A percentile compares a stretch with the other conserved stretches of the same genome.
Evolutionary conservation across 35 echinoderm and acorn worm species (phyloP).

Genomic region (Acanthaster planci): DNA sequence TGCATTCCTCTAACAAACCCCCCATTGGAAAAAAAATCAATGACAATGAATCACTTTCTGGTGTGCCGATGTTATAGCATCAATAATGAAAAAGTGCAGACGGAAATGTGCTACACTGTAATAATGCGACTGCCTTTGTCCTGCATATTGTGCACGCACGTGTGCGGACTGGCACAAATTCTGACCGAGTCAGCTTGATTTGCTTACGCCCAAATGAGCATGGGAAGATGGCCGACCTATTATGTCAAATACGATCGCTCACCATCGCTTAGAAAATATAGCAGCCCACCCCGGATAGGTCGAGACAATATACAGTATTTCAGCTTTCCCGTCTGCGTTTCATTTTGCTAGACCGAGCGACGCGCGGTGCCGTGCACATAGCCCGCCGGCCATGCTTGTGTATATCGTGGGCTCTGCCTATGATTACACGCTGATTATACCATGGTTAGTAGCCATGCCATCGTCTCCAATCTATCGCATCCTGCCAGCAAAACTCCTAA

Average conservation of each 20-base stretch:
- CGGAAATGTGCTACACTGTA: not conserved
- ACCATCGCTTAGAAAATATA: too few relatives aligned
- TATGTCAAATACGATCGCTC: conserved; percentile 17
- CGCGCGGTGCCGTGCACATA: not conserved
- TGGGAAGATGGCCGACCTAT: not conserved
- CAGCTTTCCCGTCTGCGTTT: conserved; percentile 10
- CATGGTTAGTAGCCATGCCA: conserved; percentile 2
- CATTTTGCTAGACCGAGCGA: not conserved
- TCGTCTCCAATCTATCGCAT: conserved; percentile 11
- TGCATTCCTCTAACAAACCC: too few relatives aligned
- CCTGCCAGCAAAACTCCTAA: conserved; percentile 11
- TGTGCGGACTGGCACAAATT: not conserved
- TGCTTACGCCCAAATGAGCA: conserved; percentile 10
- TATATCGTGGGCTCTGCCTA: conserved; percentile 2
- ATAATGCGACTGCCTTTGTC: not conserved
- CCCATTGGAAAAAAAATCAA: not conserved
- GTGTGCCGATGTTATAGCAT: not conserved
- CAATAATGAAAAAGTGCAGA: not conserved
- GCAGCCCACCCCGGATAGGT: too few relatives aligned
- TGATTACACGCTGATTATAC: conserved; percentile 26
- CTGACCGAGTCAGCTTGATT: not conserved
- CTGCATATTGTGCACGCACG: not conserved
- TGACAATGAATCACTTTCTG: not conserved
- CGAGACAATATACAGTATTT: not conserved
- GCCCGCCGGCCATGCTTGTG: conserved; percentile 8